Percentiles rank a stretch among this genome's conserved stretches.
Conservation (phyloP, 2,113 vertebrate genomes). For the Sinocyclocheilus rhinocerous region DNA sequence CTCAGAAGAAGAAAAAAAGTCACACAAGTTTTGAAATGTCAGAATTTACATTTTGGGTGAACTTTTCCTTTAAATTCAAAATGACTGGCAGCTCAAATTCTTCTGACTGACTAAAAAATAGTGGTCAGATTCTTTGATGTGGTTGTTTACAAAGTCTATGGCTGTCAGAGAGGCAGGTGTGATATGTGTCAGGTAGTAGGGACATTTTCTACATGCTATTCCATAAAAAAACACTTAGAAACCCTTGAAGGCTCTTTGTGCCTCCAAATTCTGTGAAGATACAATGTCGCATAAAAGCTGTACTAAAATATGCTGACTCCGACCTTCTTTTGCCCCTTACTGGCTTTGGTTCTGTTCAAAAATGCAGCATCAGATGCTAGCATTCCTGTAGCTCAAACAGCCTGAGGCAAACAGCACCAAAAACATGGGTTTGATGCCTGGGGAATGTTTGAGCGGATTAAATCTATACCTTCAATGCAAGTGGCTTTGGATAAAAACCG, state of each 20-base stretch:
- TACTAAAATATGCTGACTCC: conserved; percentile 10
- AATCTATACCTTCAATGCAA: conserved; percentile 10
- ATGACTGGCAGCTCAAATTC: background rate
- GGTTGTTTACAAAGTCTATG: background rate
- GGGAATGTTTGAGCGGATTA: conserved; percentile 1
- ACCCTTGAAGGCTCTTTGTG: background rate
- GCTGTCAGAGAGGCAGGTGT: conserved; percentile 6
- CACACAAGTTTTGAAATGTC: background rate
- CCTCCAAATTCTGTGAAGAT: background rate
- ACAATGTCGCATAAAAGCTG: background rate
- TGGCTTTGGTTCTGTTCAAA: background rate
- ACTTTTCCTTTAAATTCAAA: background rate
- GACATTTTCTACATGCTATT: background rate
- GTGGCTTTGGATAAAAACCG: background rate
- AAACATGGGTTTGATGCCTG: background rate
- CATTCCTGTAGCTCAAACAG: background rate
- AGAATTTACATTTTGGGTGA: no score
- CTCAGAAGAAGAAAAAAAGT: background rate
- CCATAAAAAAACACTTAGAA: no score
- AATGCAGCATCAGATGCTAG: conserved; percentile 10
- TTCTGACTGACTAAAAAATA: background rate
- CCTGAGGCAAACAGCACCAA: background rate
- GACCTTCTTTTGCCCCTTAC: background rate
- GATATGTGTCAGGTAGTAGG: background rate
- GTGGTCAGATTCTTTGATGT: background rate